A percentile compares a stretch with the other conserved stretches of the same genome.
Evolutionary conservation across 2,888 invertebrate genomes (phyloP).

Genomic region (Meta bourneti): DNA sequence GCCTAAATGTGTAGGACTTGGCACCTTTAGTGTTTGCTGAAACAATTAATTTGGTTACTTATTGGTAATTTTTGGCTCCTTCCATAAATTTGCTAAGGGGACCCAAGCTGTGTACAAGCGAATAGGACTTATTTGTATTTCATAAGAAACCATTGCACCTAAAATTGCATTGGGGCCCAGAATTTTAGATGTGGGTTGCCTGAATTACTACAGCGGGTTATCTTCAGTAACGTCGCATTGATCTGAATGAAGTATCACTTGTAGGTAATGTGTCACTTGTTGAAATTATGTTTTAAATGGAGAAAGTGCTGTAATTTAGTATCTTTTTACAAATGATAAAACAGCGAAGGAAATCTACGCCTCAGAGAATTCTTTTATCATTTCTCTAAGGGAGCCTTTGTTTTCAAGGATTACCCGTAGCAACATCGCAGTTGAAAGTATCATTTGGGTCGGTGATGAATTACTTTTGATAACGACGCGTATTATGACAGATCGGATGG

Average conservation of each 20-base stretch:
- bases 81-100: too few relatives aligned
- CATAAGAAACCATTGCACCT: too few relatives aligned
- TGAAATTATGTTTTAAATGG: background rate
- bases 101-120: too few relatives aligned
- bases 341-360: background rate
- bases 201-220: too few relatives aligned
- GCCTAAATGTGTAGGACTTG: too few relatives aligned
- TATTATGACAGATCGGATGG: conserved; percentile 8
- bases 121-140: too few relatives aligned
- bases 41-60: too few relatives aligned
- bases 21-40: too few relatives aligned
- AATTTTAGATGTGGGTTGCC: too few relatives aligned
- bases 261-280: background rate
- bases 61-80: too few relatives aligned
- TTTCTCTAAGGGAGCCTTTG: background rate
- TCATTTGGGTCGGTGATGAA: background rate
- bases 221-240: background rate
- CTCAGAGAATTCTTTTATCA: background rate
- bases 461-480: background rate
- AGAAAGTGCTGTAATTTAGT: background rate
- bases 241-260: background rate
- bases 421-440: background rate
- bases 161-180: too few relatives aligned
- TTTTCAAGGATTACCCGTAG: conserved; percentile 10
- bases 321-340: background rate